A percentile compares a stretch with the other conserved stretches of the same genome.
phyloP scores from a whole-genome alignment of 2,797 vertebrate species.

The Sebastes taczanowskii region DNA sequence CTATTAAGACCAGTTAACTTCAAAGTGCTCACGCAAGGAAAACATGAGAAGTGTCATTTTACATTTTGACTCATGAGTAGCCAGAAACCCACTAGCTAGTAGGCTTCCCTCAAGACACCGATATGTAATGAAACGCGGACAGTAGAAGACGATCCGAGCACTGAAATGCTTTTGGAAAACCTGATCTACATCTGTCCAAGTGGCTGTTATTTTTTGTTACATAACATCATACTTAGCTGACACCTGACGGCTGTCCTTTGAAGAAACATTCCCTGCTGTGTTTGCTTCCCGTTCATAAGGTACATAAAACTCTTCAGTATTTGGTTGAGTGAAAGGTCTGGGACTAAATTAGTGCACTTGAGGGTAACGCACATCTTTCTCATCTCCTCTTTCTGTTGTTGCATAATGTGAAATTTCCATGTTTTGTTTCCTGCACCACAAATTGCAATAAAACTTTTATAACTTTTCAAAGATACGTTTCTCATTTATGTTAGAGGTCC shows the following conservation, averaged over 20 bases:
- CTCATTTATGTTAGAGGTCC: background rate
- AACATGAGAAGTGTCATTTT: background rate
- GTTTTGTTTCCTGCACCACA: slow-evolving; percentile 57
- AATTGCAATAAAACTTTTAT: slow-evolving; percentile 83
- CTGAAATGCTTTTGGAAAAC: background rate
- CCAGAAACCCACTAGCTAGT: background rate
- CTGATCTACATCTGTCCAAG: background rate
- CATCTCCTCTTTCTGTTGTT: slow-evolving; percentile 14
- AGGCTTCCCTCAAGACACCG: background rate
- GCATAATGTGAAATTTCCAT: slow-evolving; percentile 31
- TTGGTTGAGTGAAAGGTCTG: slow-evolving; percentile 2
- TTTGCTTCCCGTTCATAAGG: slow-evolving; percentile 4
- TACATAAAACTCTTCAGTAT: slow-evolving; percentile 22
- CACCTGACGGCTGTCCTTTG: background rate
- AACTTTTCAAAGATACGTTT: slow-evolving; percentile 71
- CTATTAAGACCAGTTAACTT: background rate
- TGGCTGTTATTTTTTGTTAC: background rate
- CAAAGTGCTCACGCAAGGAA: slow-evolving; percentile 5
- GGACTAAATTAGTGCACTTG: slow-evolving; percentile 9
- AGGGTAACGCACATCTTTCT: slow-evolving; percentile 4
- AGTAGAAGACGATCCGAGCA: background rate
- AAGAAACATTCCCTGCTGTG: slow-evolving; percentile 31
- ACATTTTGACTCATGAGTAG: background rate
- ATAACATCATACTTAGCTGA: background rate
- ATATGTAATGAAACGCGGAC: background rate